Evolutionary conservation across 2,797 vertebrate genomes (phyloP), one percentile per base, ranked within the genome.

Genomic region (Xiphophorus birchmanni): DNA sequence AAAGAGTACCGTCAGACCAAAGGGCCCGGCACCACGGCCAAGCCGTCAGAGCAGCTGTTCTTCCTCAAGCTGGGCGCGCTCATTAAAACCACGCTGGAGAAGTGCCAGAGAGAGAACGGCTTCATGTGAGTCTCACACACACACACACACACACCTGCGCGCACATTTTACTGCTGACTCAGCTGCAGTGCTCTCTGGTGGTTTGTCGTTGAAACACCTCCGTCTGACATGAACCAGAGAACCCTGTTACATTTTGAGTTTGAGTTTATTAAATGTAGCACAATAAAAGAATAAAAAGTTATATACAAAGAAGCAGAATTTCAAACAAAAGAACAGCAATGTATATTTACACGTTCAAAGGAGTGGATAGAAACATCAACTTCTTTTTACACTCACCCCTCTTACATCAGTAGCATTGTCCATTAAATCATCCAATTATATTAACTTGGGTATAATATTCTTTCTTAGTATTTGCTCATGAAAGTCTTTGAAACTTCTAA

Each of bases 1-100:
- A 99, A 99, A 95, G 98, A 99, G 86, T 99, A 99, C 17, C 97
- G 98, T 81, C 98, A 99, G 93, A 99, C 97, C 86, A 99, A 97
- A 95, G 98, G 98, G 0, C 97, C 99, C 0, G 98, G 99, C 12
- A 96, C 96, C 88, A 99, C 97, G 0, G 99, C 97, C 79, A 99
- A 97, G 88, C 98, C 99, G 3, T 99, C 99, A 0, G 97, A 97
- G 85, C 98, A 99, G 92, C 94, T 99, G 79, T 99, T 99, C 96
- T 99, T 99, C 80, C 95, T 94, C 89, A 99, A 99, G 83, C 95
- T 99, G 47, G 98, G 98, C 18, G 94, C 82, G 50, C 92, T 97
- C 82, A 96, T 99, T 87, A 99, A 96, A 90, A 99, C 95, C 89
- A 98, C 97, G 0, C 96, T 99, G 89, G 98, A 99, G 91, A 99